Conservation (phyloP, 2,113 vertebrate species). For the Aphelocoma coerulescens region DNA sequence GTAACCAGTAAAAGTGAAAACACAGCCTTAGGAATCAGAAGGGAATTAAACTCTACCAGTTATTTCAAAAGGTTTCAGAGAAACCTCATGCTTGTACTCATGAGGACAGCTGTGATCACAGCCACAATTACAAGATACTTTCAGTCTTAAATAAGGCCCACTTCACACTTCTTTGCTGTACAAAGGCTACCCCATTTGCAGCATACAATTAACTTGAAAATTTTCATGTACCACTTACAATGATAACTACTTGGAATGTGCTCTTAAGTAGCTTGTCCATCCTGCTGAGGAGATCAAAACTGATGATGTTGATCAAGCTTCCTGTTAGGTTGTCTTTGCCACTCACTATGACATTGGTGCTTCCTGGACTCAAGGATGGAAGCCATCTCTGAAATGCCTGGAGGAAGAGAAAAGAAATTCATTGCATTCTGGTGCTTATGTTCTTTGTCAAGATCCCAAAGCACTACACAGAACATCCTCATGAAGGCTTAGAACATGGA, state of each 20-base stretch:
- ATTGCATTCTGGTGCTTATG: not conserved
- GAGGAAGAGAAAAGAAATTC: not conserved
- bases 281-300: slow-evolving; percentile 94
- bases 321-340: slow-evolving; percentile 81
- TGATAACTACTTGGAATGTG: slow-evolving; percentile 89
- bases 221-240: slow-evolving; percentile 77
- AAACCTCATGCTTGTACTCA: not conserved
- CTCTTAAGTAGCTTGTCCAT: slow-evolving; percentile 81
- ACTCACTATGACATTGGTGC: slow-evolving; percentile 87
- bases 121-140: not conserved
- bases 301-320: slow-evolving; percentile 89
- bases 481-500: not conserved
- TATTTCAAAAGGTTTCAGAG: not conserved
- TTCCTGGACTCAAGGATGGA: slow-evolving; percentile 81
- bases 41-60: not conserved
- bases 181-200: not conserved
- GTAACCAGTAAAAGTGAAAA: not conserved
- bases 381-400: slow-evolving; percentile 93
- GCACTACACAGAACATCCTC: not conserved
- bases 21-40: not conserved
- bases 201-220: not conserved
- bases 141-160: not conserved
- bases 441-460: not conserved
- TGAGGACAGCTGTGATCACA: not conserved
- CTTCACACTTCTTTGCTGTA: not conserved